Base-by-base conservation (phyloP, 1,140 invertebrate species). In the Delia radicum region DNA sequence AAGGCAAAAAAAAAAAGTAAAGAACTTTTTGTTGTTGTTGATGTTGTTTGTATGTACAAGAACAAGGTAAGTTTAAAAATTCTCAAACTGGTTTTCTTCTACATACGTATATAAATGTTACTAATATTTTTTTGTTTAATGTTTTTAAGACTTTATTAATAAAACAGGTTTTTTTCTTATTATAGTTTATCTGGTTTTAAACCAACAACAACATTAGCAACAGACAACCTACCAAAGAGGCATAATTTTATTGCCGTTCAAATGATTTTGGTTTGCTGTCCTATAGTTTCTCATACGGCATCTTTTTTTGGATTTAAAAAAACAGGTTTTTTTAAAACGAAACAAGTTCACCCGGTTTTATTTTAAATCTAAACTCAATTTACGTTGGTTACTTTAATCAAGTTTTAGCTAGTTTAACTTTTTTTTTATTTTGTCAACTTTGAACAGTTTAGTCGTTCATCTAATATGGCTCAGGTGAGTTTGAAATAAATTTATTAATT, bases 301-400 rank as follows among this genome's bases (percentile, higher is more conserved):
- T 37, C 48, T 4, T 21, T 24, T 69, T 69, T 69, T 69, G 65
- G 65, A 69, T 69, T 37, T 10, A 33, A 37, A 69, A 33, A 69
- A 69, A 69, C 65, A 33, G 65, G 65, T 69, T 69, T 69, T 67
- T 37, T 33, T 8, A 26, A 69, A 69, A n/a, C 48, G 48, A 10
- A 69, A 69, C 65, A 69, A 69, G 65, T 69, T 69, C 18, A 69
- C 65, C 65, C 65, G 65, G 65, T 69, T 69, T 69, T 69, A n/a
- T 42, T 67, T 24, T 7, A 69, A 33, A 21, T 69, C 29, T 33
- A 18, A 69, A 69, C 29, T 55, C 3, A 21, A 55, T 24, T 55
- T 21, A 55, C 48, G 12, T 42, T 5, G n/a, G 13, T 15, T 2
- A 21, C 24, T 55, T 55, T 55, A 5, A 18, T 24, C 21, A 5